These are phyloP conservation scores for Strigamia transsilvanica DNA, from an alignment of 2,888 invertebrate genomes.

Conservation along the genomic window DNA sequence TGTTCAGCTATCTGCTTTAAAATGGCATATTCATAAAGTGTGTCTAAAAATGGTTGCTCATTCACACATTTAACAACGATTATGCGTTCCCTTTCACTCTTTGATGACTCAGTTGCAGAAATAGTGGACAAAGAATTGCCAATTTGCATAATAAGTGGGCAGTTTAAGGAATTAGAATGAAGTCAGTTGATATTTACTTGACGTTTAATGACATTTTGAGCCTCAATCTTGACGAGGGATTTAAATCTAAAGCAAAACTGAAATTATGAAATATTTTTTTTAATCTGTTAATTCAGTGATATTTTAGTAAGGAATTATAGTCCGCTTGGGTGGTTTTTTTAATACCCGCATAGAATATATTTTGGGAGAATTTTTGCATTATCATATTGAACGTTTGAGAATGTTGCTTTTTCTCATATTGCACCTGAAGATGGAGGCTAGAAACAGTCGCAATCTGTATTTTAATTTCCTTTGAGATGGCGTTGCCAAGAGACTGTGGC, in stretches of 20 bases:
- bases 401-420: neutral
- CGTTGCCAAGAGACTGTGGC: constrained; percentile 33
- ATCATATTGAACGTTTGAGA: neutral
- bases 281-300: neutral
- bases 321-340: neutral
- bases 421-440: constrained; percentile 44
- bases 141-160: constrained; percentile 45
- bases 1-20: neutral
- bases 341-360: neutral
- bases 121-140: constrained; percentile 39
- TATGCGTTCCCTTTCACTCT: constrained; percentile 10
- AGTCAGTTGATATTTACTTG: constrained; percentile 23
- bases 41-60: neutral
- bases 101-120: constrained; percentile 45
- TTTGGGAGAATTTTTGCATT: neutral
- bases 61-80: neutral
- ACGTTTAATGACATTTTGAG: neutral
- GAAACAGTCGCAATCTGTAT: constrained; percentile 44
- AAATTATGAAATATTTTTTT: neutral
- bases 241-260: neutral
- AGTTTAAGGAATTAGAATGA: constrained; percentile 40
- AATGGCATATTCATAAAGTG: neutral
- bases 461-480: constrained; percentile 45
- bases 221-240: constrained; percentile 8
- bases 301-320: no score